Base-by-base conservation (phyloP, 2,888 invertebrate species). In the Megaustenia siamemsis region DNA sequence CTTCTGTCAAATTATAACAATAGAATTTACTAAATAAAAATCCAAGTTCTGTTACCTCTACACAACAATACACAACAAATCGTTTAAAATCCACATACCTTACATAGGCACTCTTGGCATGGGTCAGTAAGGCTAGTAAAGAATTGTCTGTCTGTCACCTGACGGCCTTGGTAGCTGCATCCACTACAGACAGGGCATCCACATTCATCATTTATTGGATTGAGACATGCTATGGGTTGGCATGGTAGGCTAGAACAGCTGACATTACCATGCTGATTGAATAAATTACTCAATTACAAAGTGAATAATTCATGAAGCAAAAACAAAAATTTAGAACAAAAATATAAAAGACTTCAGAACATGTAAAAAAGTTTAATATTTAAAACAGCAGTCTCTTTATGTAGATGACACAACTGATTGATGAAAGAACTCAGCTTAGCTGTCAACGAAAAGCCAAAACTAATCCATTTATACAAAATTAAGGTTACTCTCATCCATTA, bases 91-190 rank as follows among this genome's bases (percentile, higher is more conserved):
- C 24, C 21, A 66, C 89, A 86, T 86, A 92, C 92, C 88, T 86
- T 84, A 84, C 92, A 92, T 4, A 66, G 32, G 87, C 92, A 92
- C 18, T 87, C 85, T n/a, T 88, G 85, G 81, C 92, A 92, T 10
- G 82, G 87, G 66, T 92, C 87, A 10, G 73, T 40, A 0, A 87
- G 88, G 63, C 88, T 86, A 35, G 83, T 68, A 53, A 92, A 90
- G n/a, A 80, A 86, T 53, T 89, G 87, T 53, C 89, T 90, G 79
- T 89, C 83, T 2, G 56, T 60, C 66, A 88, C 87, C 5, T 81
- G 66, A 6, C 43, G 38, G 4, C 90, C 89, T 53, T 89, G 79
- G 81, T 89, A 90, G 43, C 77, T 56, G 86, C 92, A 92, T 12
- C 86, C 87, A 21, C 69, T 82, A 88, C 92, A 93, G 4, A 86